phyloP scores from a whole-genome alignment of 2,888 invertebrate genomes.

The Monopis laevigella region DNA sequence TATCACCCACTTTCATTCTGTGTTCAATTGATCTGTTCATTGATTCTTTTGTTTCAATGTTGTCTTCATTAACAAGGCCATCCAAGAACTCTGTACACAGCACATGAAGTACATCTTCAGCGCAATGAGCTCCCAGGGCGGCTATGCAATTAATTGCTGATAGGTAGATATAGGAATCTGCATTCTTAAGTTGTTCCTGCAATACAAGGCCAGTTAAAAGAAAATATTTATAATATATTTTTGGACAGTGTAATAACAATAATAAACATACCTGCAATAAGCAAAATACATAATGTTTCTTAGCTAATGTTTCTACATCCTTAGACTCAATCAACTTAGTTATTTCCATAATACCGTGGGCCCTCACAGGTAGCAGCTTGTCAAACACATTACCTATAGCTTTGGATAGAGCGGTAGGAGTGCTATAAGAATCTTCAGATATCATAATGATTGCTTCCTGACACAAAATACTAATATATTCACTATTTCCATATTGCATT shows the following conservation, averaged over 20 bases:
- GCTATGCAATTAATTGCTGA: conserved; percentile 80
- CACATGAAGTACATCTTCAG: conserved; percentile 73
- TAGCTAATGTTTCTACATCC: conserved; percentile 71
- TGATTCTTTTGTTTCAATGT: conserved; percentile 30
- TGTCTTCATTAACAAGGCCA: conserved; percentile 26
- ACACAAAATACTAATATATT: conserved; percentile 36
- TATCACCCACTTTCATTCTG: conserved; percentile 83
- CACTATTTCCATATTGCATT: conserved; percentile 28
- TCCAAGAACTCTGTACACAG: conserved; percentile 74
- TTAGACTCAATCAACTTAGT: conserved; percentile 74
- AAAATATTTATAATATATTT: neutral
- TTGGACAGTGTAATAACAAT: neutral
- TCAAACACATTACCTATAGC: conserved; percentile 76
- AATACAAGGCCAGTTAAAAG: conserved; percentile 27
- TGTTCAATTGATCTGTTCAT: conserved; percentile 62
- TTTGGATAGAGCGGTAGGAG: conserved; percentile 58
- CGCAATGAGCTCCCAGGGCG: conserved; percentile 71
- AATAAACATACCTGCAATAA: conserved; percentile 73
- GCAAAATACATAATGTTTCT: conserved; percentile 73
- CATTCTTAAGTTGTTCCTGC: conserved; percentile 77
- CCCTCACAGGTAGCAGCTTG: conserved; percentile 79
- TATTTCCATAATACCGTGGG: conserved; percentile 80
- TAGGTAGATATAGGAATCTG: conserved; percentile 86
- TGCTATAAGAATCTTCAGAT: conserved; percentile 24
- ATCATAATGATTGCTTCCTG: conserved; percentile 43